phyloP scores from a whole-genome alignment of 2,113 vertebrate species.

The Xiphias gladius region DNA sequence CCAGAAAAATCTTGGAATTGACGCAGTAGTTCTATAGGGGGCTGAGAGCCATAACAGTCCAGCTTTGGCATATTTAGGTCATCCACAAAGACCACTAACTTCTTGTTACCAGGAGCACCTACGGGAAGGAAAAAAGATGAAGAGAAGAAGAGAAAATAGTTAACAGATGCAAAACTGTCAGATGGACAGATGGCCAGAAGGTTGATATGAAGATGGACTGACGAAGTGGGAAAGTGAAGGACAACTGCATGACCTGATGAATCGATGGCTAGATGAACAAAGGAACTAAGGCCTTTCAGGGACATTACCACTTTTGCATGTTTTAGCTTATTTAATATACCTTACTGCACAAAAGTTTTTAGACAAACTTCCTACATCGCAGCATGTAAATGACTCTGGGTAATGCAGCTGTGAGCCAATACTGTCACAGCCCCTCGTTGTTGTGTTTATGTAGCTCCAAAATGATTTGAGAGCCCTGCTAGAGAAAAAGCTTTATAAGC shows the following conservation, averaged over 20 bases:
- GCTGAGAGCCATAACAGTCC: constrained; percentile 89
- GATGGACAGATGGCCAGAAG: neutral
- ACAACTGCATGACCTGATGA: no score
- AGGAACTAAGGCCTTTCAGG: neutral
- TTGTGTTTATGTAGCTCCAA: neutral
- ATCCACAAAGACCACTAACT: constrained; percentile 89
- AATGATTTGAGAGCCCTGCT: neutral
- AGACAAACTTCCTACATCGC: no score
- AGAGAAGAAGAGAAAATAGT: neutral
- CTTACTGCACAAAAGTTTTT: neutral
- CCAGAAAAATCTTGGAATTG: constrained; percentile 91
- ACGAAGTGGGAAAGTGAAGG: neutral
- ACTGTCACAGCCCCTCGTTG: neutral
- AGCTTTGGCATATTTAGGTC: constrained; percentile 92
- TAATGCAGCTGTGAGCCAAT: neutral
- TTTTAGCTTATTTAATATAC: neutral
- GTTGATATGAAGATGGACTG: neutral
- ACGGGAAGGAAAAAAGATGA: neutral
- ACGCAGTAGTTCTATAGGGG: constrained; percentile 88
- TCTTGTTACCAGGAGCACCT: constrained; percentile 89
- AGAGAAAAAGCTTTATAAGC: neutral
- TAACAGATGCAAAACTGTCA: neutral
- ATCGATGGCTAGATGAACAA: no score
- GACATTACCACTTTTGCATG: neutral
- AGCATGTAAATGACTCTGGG: neutral